Base-by-base conservation (phyloP, 2,888 invertebrate genomes). In the Clanis bilineata region DNA sequence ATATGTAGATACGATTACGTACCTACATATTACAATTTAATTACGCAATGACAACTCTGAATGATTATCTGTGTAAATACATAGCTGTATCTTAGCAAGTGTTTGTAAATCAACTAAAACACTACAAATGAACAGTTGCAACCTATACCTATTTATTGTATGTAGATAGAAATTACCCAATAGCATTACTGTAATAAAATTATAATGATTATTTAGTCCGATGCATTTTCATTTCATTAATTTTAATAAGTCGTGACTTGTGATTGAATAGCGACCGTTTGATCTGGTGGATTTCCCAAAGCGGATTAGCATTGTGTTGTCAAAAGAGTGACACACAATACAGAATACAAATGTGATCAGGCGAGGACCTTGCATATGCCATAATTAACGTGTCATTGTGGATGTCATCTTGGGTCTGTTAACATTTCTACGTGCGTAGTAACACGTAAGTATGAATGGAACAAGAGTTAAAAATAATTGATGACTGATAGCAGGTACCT, bases 311-410 rank as follows among this genome's bases (percentile, higher is more conserved):
- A 72, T 70, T 74, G 67, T 69, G 64, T 61, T 73, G 75, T 76
- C 74, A 72, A 69, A 74, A 66, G 62, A 56, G 47, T 25, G 56
- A 56, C 23, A 59, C 38, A 62, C 58, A 44, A 54, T 57, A 41
- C 55, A 60, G 87, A 78, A 88, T 86, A 85, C 84, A 69, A 83
- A 87, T 85, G 72, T 69, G 65, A 65, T 74, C 67, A 70, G 73
- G 74, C 68, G 73, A 70, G 65, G 73, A 60, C 85, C 83, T 83
- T 79, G 76, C 68, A 73, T 73, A 72, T 79, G 67, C 72, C 75
- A 70, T 71, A 61, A 66, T 71, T 69, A 73, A 79, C 71, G 73
- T 76, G 75, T 79, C 78, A 76, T 69, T 67, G 72, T 65, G 62
- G 67, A 68, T 74, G 72, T 73, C 77, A 74, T 72, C 70, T 67